Percentiles rank a stretch among this genome's conserved stretches.
These are phyloP conservation scores for Psittacula derbiana DNA, from an alignment of 2,797 vertebrate species.

Conservation along the genomic window DNA sequence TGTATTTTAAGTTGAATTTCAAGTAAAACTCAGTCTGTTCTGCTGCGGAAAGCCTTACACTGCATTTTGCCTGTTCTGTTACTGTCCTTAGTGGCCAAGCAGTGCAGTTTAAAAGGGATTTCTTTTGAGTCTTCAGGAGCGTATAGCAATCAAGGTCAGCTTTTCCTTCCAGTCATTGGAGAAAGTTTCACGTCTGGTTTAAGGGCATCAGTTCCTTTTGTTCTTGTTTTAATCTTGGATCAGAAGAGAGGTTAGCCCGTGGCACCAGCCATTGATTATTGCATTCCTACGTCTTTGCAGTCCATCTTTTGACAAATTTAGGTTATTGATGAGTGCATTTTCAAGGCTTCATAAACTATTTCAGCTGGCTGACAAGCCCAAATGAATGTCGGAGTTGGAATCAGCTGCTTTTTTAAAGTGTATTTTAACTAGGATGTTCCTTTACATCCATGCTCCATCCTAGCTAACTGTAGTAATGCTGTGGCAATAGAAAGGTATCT, in stretches of 20 bases:
- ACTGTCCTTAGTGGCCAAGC: neutral
- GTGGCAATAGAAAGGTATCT: neutral
- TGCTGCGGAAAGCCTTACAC: neutral
- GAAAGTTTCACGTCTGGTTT: neutral
- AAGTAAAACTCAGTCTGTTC: neutral
- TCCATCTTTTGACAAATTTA: constrained; percentile 2
- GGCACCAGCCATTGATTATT: neutral
- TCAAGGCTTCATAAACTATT: neutral
- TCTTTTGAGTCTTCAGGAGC: neutral
- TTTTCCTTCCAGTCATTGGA: neutral
- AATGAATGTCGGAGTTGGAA: constrained; percentile 46
- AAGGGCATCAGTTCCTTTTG: neutral
- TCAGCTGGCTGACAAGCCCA: constrained; percentile 8
- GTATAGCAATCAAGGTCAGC: neutral
- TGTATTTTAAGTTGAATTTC: neutral
- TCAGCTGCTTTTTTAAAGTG: neutral
- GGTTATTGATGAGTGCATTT: neutral
- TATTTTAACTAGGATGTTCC: neutral
- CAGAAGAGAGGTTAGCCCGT: neutral
- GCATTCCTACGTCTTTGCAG: neutral
- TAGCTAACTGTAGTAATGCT: neutral
- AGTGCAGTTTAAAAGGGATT: neutral
- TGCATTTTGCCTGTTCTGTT: neutral
- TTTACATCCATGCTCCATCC: neutral
- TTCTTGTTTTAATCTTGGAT: constrained; percentile 1